Evolutionary conservation across 2,113 vertebrate species (phyloP), one percentile per base, ranked within the genome.

Genomic region (Barbus barbus): DNA sequence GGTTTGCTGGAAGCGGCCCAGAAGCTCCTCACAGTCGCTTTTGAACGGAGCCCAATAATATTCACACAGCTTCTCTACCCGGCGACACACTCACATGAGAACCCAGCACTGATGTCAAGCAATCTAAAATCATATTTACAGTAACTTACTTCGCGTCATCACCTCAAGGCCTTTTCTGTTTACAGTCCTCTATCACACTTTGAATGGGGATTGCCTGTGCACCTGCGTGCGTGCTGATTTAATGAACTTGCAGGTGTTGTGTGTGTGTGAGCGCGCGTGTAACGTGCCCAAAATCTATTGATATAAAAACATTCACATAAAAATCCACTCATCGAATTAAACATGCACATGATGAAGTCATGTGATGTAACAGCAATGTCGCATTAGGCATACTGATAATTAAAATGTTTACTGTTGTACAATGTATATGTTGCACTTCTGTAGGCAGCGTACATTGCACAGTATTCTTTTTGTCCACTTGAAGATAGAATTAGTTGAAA

Each of bases 21-120:
- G 95, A 26, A 99, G 90, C 22, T 93, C 91, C 92, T 99, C 96
- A n/a, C 93, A 97, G 31, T 99, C 98, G 1, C 88, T 86, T 28
- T 93, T 93, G 87, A 98, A 84, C 1, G 95, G 95, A 0, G 20
- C 1, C 56, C 86, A 84, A 28, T 87, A 93, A 56, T 86, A 67
- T 0, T 90, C 90, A 8, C n/a, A 67, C 33, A 26, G 4, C 31
- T 74, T 88, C 26, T 9, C 56, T 61, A 58, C 26, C 46, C 48
- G 4, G 22, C 16, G 16, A 73, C 0, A 81, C 11, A 63, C 9
- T 44, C 7, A 58, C 9, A 9, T 13, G 18, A 36, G 24, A 28
- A 78, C 18, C 2, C 8, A 8, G 5, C 4, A 13, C 4, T 28
- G n/a, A 44, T 12, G 6, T 28, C 22, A 80, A 20, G 16, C 60